Percentiles rank a stretch among this genome's conserved stretches.
Evolutionary conservation across 2,113 vertebrate genomes (phyloP).

Genomic region (human (Homo sapiens)): GRCh38 chr12:130027501-130028000

Average conservation of each 20-base stretch:
- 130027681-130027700: neutral
- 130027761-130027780: too few relatives aligned
- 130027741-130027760: neutral
- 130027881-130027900: neutral
- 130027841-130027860: neutral
- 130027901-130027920: neutral
- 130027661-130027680: too few relatives aligned
- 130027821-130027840: neutral
- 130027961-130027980: neutral
- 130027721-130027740: neutral
- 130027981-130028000: neutral
- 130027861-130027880: accelerated
- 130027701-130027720: neutral
- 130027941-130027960: neutral
- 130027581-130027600: too few relatives aligned
- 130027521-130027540: too few relatives aligned
- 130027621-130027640: neutral
- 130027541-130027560: neutral
- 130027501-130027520: neutral
- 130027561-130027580: neutral
- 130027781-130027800: neutral
- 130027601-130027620: neutral
- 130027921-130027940: neutral
- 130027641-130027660: neutral
- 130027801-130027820: neutral